These are phyloP conservation scores for Regulus satrapa DNA, from an alignment of 2,113 vertebrate species.

Conservation along the genomic window DNA sequence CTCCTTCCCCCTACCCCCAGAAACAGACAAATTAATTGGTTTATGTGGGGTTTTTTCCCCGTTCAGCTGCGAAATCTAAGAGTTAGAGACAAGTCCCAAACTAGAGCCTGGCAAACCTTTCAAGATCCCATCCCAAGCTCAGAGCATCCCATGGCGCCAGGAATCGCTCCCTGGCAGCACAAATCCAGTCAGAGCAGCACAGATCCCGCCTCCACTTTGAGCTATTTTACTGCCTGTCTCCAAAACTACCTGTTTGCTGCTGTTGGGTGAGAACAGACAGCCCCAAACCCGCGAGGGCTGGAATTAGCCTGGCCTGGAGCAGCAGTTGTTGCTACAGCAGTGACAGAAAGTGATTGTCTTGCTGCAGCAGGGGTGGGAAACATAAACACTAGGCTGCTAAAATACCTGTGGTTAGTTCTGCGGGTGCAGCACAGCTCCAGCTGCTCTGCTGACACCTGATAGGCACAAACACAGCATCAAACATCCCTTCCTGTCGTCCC, in stretches of 20 bases:
- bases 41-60: not conserved
- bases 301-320: not conserved
- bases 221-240: not conserved
- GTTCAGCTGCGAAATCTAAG: not conserved
- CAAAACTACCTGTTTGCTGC: not conserved
- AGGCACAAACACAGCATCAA: not conserved
- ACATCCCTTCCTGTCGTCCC: not conserved
- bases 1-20: fast-evolving
- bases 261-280: not conserved
- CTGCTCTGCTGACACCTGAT: not conserved
- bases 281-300: not conserved
- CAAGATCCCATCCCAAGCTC: not conserved
- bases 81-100: not conserved
- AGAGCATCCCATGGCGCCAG: fast-evolving
- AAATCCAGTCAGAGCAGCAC: not conserved
- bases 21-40: not conserved
- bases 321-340: not conserved
- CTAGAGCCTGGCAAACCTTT: not conserved
- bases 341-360: not conserved
- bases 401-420: slow-evolving; percentile 37
- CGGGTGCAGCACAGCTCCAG: not conserved
- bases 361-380: not conserved
- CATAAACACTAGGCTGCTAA: not conserved
- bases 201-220: fast-evolving
- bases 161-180: not conserved